Evolutionary conservation across 23 tunicate species (phyloP), one percentile per base, ranked within the genome.

Genomic region (Trididemnum clinides): DNA sequence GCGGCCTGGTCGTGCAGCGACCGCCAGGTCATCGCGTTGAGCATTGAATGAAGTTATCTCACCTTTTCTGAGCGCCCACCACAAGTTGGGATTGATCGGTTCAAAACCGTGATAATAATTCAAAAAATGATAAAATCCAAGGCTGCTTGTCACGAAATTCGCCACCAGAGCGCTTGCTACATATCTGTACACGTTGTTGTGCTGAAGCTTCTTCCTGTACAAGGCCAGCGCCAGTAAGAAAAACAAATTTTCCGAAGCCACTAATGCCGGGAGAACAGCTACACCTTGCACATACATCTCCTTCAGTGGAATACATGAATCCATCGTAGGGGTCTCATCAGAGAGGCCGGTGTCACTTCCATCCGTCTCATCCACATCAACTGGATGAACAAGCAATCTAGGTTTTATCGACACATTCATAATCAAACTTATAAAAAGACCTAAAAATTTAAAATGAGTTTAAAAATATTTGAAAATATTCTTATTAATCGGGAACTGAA

Each of bases 21-120:
- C n/a, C n/a, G n/a, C n/a, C n/a, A n/a, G n/a, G n/a, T n/a, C n/a
- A n/a, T n/a, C n/a, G n/a, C n/a, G n/a, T n/a, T n/a, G n/a, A n/a
- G n/a, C n/a, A n/a, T n/a, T n/a, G n/a, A n/a, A n/a, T n/a, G n/a
- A n/a, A n/a, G n/a, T n/a, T n/a, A 18, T 35, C 84, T 85, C 26
- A 94, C 98, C 98, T 89, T 94, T 94, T 23, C 98, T 63, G 21
- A 89, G 82, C 15, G 98, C 98, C 98, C 98, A 94, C 98, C 98
- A 94, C n/a, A 3, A 84, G 29, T 87, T 94, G 19, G 98, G 98
- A 33, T 74, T 37, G n/a, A 21, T n/a, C 18, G 90, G 78, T 34
- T 94, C 98, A 33, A 94, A 62, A 38, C 98, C 98, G 50, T 89
- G 62, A 38, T 94, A 94, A 70, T 94, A 94, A 84, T 94, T 94